Percentiles rank a stretch among this genome's conserved stretches.
These are phyloP conservation scores for mouse (Mus musculus) DNA, from an alignment of 2,113 vertebrate species.

Conservation along the genomic window DNA sequence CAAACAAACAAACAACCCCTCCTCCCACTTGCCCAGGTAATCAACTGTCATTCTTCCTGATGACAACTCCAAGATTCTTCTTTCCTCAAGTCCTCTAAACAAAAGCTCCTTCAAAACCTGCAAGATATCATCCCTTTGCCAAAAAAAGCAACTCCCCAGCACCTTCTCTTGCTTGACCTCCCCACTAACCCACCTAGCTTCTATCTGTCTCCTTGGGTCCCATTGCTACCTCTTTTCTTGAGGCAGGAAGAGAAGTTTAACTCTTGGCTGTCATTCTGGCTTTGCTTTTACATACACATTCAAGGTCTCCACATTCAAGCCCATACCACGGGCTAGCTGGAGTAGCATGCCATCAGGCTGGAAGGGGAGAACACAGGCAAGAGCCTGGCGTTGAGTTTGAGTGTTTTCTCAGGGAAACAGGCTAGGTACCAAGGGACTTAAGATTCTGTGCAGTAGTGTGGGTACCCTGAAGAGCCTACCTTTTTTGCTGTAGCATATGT, in stretches of 20 bases:
- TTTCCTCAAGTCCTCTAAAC: background rate
- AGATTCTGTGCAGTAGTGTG: rapidly evolving
- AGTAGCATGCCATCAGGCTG: rapidly evolving
- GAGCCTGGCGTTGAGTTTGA: background rate
- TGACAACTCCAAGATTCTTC: background rate
- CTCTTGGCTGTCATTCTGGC: background rate
- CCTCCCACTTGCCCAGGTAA: background rate
- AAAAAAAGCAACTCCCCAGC: background rate
- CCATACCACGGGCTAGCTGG: background rate
- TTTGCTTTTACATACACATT: background rate
- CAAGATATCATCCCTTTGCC: background rate
- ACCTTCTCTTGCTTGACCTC: background rate
- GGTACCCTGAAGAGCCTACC: slow-evolving; percentile 72
- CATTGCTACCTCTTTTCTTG: too few relatives aligned
- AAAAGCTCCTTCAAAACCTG: background rate
- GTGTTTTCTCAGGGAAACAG: background rate
- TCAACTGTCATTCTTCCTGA: background rate
- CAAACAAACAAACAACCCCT: background rate
- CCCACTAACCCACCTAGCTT: background rate
- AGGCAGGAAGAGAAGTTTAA: background rate
- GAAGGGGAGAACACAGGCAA: too few relatives aligned
- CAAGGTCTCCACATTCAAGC: background rate
- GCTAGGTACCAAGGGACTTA: background rate
- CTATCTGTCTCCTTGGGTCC: background rate
- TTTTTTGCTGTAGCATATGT: slow-evolving; percentile 86